phyloP scores from a whole-genome alignment of 2,888 invertebrate genomes.

The Epirrhoe alternata region DNA sequence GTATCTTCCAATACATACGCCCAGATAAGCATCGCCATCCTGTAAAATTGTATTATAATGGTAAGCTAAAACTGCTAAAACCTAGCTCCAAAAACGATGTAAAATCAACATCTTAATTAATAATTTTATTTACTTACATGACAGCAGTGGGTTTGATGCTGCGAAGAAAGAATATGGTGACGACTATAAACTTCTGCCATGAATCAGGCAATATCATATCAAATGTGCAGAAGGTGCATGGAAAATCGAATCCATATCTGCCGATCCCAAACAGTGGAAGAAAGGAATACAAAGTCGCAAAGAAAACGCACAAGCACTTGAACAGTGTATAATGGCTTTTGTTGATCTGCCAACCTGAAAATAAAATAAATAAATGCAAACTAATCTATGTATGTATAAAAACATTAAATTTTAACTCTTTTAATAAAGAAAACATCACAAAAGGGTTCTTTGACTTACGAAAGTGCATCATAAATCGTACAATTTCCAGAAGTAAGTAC shows the following conservation, averaged over 20 bases:
- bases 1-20: slow-evolving; percentile 57
- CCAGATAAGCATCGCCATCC: slow-evolving; percentile 62
- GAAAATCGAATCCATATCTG: slow-evolving; percentile 69
- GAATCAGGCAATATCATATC: slow-evolving; percentile 66
- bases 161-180: slow-evolving; percentile 64
- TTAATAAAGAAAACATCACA: slow-evolving; percentile 7
- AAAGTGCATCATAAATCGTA: neutral
- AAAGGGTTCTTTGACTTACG: slow-evolving; percentile 7
- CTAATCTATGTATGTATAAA: neutral
- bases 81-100: neutral
- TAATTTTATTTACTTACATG: slow-evolving; percentile 61
- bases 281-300: slow-evolving; percentile 66
- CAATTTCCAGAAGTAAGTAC: neutral
- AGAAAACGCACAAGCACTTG: slow-evolving; percentile 61
- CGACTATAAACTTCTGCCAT: slow-evolving; percentile 61
- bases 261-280: slow-evolving; percentile 72
- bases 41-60: slow-evolving; percentile 39
- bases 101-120: neutral
- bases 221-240: slow-evolving; percentile 70
- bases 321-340: slow-evolving; percentile 66
- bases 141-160: slow-evolving; percentile 69
- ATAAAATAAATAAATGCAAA: slow-evolving; percentile 16
- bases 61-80: neutral
- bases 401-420: neutral
- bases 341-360: slow-evolving; percentile 70